Base-by-base conservation (phyloP, 2,113 vertebrate genomes). In the Marmota flaviventris region DNA sequence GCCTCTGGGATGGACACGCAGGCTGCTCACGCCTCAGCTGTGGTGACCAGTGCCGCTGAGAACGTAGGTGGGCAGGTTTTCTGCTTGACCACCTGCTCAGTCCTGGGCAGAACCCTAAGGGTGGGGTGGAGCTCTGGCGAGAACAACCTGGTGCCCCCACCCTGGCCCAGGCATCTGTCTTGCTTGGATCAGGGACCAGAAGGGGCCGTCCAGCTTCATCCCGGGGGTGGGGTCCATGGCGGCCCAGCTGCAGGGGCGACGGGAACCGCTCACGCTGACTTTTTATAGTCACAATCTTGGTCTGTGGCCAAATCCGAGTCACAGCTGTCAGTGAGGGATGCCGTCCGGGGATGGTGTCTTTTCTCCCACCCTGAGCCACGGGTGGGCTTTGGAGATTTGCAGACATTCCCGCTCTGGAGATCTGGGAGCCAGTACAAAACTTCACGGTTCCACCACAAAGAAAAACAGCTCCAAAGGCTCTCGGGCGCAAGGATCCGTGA, bases 341-440 rank as follows among this genome's bases (percentile, higher is more conserved):
- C 32, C 88, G 93, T 93, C 97, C 94, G 90, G 92, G 9, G 82
- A 95, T 76, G 85, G 72, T 18, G 79, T 76, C 97, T 98, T 97
- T 97, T 97, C 97, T 87, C 96, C 95, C 95, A 75, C 58, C 95
- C 97, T 82, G 95, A 97, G 94, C 90, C 95, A 94, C 53, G 75
- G 29, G 92, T 96, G 97, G 94, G 96, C 81, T 25, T 89, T 91
- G 53, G 32, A 81, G 85, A 61, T 79, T 72, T 98, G 93, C 58
- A 76, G 67, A 72, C 90, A 83, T 39, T 67, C 98, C 97, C 97
- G 79, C 94, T 79, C 96, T 97, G 95, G 96, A 96, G 97, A 97
- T 90, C 96, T 95, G 97, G 93, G 92, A 53, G 93, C 90, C 96
- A 88, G 88, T 82, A 89, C 91, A 61, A 79, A 98, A 95, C 61